These are phyloP conservation scores for Sitobion miscanthi DNA, from an alignment of 1,140 invertebrate species.

Conservation along the genomic window DNA sequence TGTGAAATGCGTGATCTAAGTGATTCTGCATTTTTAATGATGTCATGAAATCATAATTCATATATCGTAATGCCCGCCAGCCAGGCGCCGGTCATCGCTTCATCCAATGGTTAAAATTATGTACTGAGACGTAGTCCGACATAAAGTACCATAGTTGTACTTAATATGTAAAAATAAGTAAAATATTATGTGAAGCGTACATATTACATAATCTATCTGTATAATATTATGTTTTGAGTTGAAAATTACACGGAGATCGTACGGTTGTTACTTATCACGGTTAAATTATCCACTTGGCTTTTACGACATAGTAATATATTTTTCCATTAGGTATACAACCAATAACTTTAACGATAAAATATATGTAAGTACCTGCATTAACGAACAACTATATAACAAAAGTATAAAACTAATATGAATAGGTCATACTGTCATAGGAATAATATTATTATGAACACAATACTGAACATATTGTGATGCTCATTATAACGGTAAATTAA, in stretches of 20 bases:
- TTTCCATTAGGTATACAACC: not conserved
- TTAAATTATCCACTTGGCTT: not conserved
- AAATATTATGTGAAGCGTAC: not conserved
- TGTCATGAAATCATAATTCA: not conserved
- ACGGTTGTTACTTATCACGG: no score
- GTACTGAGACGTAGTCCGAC: not conserved
- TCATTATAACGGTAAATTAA: constrained; percentile 7
- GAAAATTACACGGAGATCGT: not conserved
- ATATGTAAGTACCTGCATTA: not conserved
- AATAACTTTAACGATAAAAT: not conserved
- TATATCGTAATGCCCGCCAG: not conserved
- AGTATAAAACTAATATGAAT: not conserved
- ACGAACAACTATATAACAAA: not conserved
- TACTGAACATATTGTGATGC: not conserved
- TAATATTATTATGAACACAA: not conserved
- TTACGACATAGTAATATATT: not conserved
- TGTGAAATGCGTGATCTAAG: not conserved
- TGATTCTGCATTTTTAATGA: not conserved
- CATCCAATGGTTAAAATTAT: not conserved
- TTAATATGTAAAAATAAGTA: no score
- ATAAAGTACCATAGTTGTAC: not conserved
- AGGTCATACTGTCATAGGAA: not conserved
- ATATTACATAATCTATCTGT: not conserved
- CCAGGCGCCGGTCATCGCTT: not conserved
- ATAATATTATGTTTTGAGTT: not conserved